These are phyloP conservation scores for Hestina assimilis DNA, from an alignment of 1,140 invertebrate genomes.

Conservation along the genomic window DNA sequence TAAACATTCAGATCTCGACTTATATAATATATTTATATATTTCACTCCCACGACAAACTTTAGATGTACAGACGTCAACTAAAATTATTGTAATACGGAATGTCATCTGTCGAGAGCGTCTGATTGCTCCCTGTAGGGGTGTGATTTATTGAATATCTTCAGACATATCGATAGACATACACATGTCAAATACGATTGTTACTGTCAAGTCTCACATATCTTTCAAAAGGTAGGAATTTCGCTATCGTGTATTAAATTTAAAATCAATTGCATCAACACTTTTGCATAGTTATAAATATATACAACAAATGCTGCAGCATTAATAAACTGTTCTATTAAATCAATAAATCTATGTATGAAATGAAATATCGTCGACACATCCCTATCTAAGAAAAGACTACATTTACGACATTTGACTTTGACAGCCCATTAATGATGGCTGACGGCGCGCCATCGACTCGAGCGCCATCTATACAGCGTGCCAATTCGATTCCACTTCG, in stretches of 20 bases:
- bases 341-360: background rate
- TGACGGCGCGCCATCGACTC: slow-evolving; percentile 34
- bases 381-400: slow-evolving; percentile 23
- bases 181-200: too few relatives aligned
- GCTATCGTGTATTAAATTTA: too few relatives aligned
- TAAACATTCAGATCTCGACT: background rate
- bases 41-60: slow-evolving; percentile 7
- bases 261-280: background rate
- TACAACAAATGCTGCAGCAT: background rate
- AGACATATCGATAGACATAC: slow-evolving; percentile 19
- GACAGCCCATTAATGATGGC: slow-evolving; percentile 64
- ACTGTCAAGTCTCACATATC: too few relatives aligned
- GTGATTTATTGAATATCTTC: slow-evolving; percentile 20
- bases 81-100: slow-evolving; percentile 44
- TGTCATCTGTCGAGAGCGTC: slow-evolving; percentile 40
- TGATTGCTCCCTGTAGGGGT: slow-evolving; percentile 26
- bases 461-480: slow-evolving; percentile 44
- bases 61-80: slow-evolving; percentile 32
- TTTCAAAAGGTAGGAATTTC: background rate
- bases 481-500: slow-evolving; percentile 53
- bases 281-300: background rate
- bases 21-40: background rate
- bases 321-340: background rate
- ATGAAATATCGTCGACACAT: slow-evolving; percentile 2
- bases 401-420: slow-evolving; percentile 41